Evolutionary conservation across 2,113 vertebrate species (phyloP), one percentile per base, ranked within the genome.

Genomic region (Seriola quinqueradiata): DNA sequence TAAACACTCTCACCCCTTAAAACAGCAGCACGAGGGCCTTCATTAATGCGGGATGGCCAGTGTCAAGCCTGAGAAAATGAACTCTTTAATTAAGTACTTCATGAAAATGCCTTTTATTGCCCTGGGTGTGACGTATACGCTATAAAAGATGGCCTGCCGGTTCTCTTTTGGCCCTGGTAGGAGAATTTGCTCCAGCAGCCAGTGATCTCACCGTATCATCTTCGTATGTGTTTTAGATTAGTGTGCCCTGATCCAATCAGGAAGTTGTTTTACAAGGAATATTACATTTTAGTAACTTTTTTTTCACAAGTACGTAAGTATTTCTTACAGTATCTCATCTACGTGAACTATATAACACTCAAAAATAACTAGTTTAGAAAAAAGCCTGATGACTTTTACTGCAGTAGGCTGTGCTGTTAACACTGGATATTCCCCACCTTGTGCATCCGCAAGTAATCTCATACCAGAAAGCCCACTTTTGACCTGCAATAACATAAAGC

Each of bases 61-160:
- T 73, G 71, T 89, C 54, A 70, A 65, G 48, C 78, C 75, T 13
- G 61, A 70, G 79, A 57, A 72, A 87, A 84, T 4, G 21, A 44
- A 75, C 75, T 81, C 85, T 92, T 85, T 90, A 84, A 92, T 89
- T 85, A 84, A 82, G 87, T 38, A 71, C 48, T 81, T 64, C 14
- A 48, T 82, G 48, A 85, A 84, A 79, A 79, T 48, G 61, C 8
- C 4, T 86, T 93, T 89, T 85, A 91, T 66, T 84, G 73, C 67
- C 4, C 42, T 66, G 73, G 70, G 83, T 82, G 78, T 84, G 80
- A 89, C 76, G 38, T 73, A 21, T 12, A 48, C 19, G 48, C 64
- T 54, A 67, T 77, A 69, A 87, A 85, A 48, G 67, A 88, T 38
- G 71, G 63, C 52, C 70, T 52, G 71, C 59, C 48, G 79, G 75